Conservation (phyloP, 2,113 vertebrate species). For the Odontesthes bonariensis region DNA sequence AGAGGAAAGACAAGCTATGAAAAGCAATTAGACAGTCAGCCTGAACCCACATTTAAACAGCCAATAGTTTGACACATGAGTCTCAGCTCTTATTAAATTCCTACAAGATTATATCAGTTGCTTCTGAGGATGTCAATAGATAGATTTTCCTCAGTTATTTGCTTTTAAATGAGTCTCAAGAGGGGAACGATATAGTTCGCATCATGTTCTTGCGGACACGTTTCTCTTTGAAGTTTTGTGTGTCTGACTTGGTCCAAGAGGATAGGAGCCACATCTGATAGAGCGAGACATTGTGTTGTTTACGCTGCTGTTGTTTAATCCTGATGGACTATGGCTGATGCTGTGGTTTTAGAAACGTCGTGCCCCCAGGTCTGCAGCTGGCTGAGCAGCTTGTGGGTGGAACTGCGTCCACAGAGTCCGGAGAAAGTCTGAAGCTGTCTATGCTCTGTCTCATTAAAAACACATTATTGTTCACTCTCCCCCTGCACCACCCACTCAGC, state of each 20-base stretch:
- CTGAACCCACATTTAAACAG: constrained; percentile 59
- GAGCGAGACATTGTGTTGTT: constrained; percentile 40
- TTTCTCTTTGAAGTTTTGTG: constrained; percentile 55
- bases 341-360: constrained; percentile 31
- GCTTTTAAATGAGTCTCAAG: constrained; percentile 48
- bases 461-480: constrained; percentile 46
- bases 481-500: constrained; percentile 43
- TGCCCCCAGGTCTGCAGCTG: constrained; percentile 17
- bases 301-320: constrained; percentile 32
- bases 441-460: constrained; percentile 71
- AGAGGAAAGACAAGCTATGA: constrained; percentile 52
- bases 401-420: constrained; percentile 34
- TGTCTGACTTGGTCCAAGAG: constrained; percentile 38
- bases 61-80: constrained; percentile 63
- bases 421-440: constrained; percentile 37
- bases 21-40: constrained; percentile 70
- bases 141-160: constrained; percentile 52
- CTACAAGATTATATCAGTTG: constrained; percentile 43
- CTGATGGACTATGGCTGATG: constrained; percentile 21
- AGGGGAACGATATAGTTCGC: constrained; percentile 21
- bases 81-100: constrained; percentile 62
- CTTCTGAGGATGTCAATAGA: constrained; percentile 58
- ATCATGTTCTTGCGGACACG: constrained; percentile 13
- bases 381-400: constrained; percentile 63
- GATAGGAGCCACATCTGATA: constrained; percentile 39